These are phyloP conservation scores for Malurus elegans DNA, from an alignment of 2,113 vertebrate genomes.

Conservation along the genomic window DNA sequence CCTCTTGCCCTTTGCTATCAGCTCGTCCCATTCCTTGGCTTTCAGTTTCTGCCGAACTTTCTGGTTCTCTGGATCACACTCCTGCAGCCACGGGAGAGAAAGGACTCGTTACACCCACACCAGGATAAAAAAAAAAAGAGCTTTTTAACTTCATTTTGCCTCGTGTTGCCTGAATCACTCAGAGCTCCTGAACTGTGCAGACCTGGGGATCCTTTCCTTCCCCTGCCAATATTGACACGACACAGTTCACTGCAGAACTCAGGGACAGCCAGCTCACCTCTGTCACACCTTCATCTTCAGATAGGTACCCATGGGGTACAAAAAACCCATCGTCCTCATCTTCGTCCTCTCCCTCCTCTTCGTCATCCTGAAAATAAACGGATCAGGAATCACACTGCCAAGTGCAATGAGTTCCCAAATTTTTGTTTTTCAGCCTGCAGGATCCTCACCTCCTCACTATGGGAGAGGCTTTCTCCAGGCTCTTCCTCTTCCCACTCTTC, in stretches of 20 bases:
- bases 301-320: slow-evolving; percentile 97
- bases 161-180: not conserved
- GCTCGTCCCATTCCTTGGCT: slow-evolving; percentile 94
- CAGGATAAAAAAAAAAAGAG: not conserved
- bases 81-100: slow-evolving; percentile 64
- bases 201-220: not conserved
- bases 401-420: accelerated
- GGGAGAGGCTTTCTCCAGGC: slow-evolving; percentile 94
- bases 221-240: not conserved
- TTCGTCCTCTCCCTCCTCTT: slow-evolving; percentile 90
- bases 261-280: slow-evolving; percentile 63
- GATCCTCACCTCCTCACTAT: slow-evolving; percentile 90
- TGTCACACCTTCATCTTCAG: slow-evolving; percentile 91
- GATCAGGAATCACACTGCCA: not conserved
- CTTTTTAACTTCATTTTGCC: not conserved
- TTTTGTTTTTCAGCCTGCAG: accelerated
- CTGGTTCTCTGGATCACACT: slow-evolving; percentile 89
- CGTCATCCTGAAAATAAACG: slow-evolving; percentile 80
- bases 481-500: slow-evolving; percentile 99
- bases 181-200: not conserved
- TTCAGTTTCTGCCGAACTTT: slow-evolving; percentile 91
- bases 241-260: not conserved
- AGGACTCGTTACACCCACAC: accelerated
- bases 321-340: slow-evolving; percentile 96
- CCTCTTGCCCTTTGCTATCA: slow-evolving; percentile 88